Base-by-base conservation (phyloP, 2,797 vertebrate species). In the Microctenopoma stevenorrisi region DNA sequence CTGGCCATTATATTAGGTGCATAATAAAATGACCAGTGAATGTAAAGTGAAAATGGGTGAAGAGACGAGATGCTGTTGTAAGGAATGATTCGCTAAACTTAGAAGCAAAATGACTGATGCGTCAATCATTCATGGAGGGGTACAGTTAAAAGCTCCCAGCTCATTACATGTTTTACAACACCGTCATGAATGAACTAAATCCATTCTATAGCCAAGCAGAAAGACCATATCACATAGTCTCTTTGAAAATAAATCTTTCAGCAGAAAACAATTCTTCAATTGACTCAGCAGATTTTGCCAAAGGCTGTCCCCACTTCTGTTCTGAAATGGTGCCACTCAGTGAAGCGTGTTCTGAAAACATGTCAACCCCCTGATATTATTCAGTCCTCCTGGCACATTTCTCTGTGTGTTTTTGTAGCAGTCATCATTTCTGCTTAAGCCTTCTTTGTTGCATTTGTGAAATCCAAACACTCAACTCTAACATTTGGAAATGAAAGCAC, bases 351-450 rank as follows among this genome's bases (percentile, higher is more conserved):
- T 89, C 82, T 81, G 76, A 86, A 86, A 89, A 74, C 78, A 80
- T 74, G 71, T 87, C 81, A 89, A 70, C 63, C 75, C 73, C 80
- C 72, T 69, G 71, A 86, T 86, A 82, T 85, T 72, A 78, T 87
- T 83, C 83, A 81, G 78, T 85, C 76, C 68, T 81, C 74, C 79
- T 84, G 86, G 84, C 84, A 78, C 77, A 76, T 82, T 64, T 61
- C 71, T 72, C 54, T 74, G 68, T 68, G 53, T 78, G 75, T 73
- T 87, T 90, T 89, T 89, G 78, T 71, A 77, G 65, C 70, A 84
- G 83, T 87, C 88, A 92, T 88, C 87, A 86, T 74, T 89, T 86
- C 81, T 81, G 74, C 51, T 77, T 83, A 83, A 87, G 85, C 77
- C 57, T 58, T 76, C 74, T 88, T 89, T 90, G 86, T 89, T 86